phyloP scores from a whole-genome alignment of 2,797 vertebrate genomes.

The Dicrostonyx torquatus region DNA sequence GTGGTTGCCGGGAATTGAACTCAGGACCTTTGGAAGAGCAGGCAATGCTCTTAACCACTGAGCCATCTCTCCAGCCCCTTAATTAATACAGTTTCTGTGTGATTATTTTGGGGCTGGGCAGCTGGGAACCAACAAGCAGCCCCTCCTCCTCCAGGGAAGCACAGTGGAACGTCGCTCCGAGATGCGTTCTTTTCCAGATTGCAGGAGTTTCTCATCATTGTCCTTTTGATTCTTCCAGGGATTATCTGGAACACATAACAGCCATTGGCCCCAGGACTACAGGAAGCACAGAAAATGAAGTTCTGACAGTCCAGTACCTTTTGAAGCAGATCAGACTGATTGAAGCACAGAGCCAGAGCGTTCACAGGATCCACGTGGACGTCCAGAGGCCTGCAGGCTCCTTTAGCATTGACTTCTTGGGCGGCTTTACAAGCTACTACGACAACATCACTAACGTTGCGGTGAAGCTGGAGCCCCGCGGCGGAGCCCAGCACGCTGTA shows the following conservation, averaged over 20 bases:
- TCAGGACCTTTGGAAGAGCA: too few relatives aligned
- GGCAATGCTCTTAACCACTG: too few relatives aligned
- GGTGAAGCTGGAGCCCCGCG: slow-evolving; percentile 93
- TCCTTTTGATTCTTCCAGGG: slow-evolving; percentile 85
- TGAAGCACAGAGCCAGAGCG: slow-evolving; percentile 85
- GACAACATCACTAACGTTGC: slow-evolving; percentile 95
- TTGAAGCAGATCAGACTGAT: slow-evolving; percentile 92
- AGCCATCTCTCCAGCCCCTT: too few relatives aligned
- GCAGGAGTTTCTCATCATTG: background rate
- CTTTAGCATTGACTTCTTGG: slow-evolving; percentile 97
- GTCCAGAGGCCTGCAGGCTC: slow-evolving; percentile 95
- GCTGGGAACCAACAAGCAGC: too few relatives aligned
- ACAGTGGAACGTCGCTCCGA: background rate
- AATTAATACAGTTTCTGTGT: too few relatives aligned
- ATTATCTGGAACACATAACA: slow-evolving; percentile 94
- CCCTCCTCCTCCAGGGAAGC: background rate
- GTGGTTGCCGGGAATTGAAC: too few relatives aligned
- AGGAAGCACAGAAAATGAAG: slow-evolving; percentile 96
- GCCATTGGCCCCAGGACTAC: slow-evolving; percentile 94
- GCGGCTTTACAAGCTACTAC: slow-evolving; percentile 98
- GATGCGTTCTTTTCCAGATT: background rate
- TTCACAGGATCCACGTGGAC: slow-evolving; percentile 91
- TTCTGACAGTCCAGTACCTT: slow-evolving; percentile 94
- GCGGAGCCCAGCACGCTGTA: slow-evolving; percentile 92
- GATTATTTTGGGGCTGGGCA: too few relatives aligned